A percentile compares a stretch with the other conserved stretches of the same genome.
Evolutionary conservation across 1,140 invertebrate genomes (phyloP).

Genomic region (Drosophila saltans): DNA sequence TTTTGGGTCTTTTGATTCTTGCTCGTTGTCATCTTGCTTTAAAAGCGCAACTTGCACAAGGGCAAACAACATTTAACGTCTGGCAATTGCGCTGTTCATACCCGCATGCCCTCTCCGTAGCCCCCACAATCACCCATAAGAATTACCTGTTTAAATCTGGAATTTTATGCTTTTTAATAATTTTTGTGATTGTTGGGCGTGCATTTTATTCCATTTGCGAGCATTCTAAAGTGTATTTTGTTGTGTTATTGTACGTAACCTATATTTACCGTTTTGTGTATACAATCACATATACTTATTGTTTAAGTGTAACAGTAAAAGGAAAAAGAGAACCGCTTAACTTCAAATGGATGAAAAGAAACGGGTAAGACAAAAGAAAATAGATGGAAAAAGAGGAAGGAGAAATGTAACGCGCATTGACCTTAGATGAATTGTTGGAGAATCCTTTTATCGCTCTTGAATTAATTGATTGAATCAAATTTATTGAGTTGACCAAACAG

Average conservation of each 20-base stretch:
- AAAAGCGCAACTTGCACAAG: conserved; percentile 62
- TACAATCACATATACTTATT: conserved; percentile 20
- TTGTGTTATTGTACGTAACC: conserved; percentile 1
- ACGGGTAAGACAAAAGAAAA: background rate
- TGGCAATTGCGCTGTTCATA: conserved; percentile 33
- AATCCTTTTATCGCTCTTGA: conserved; percentile 66
- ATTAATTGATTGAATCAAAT: conserved; percentile 18
- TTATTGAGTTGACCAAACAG: conserved; percentile 8
- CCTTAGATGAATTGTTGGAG: conserved; percentile 39
- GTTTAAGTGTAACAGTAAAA: background rate
- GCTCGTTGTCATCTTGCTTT: conserved; percentile 24
- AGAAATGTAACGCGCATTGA: conserved; percentile 5
- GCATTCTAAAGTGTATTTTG: conserved; percentile 43
- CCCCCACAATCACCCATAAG: background rate
- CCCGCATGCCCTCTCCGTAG: background rate
- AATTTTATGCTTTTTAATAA: conserved; percentile 6
- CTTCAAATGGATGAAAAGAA: background rate
- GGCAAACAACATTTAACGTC: conserved; percentile 51
- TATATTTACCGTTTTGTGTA: conserved; percentile 22
- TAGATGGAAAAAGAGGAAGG: conserved; percentile 14
- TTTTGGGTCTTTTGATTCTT: conserved; percentile 24
- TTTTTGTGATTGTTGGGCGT: conserved; percentile 32
- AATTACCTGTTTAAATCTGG: conserved; percentile 35
- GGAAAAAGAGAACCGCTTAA: conserved; percentile 16
- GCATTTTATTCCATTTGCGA: conserved; percentile 43